Evolutionary conservation across 2,888 invertebrate genomes (phyloP).

Genomic region (Cantharis rufa): DNA sequence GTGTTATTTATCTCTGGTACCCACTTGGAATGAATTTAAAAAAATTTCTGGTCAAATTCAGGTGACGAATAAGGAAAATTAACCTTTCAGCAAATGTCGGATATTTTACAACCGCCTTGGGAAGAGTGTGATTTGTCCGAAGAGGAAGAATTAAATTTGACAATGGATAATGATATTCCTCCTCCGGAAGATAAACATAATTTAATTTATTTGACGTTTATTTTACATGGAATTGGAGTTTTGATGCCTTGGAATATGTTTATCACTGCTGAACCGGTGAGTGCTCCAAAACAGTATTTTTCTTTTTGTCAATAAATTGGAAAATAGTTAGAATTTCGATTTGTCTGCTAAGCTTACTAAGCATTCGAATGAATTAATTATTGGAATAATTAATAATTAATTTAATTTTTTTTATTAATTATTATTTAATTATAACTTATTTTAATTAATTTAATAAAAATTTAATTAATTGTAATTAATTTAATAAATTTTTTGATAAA

Average conservation of each 20-base stretch:
- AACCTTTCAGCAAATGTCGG: conserved; percentile 75
- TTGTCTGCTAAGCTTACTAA: neutral
- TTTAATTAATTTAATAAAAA: too few relatives aligned
- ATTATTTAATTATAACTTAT: too few relatives aligned
- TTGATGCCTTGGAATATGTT: conserved; percentile 99
- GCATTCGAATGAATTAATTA: neutral
- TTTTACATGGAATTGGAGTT: conserved; percentile 93
- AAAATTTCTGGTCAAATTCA: neutral
- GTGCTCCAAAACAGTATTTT: conserved; percentile 45
- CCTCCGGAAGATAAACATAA: conserved; percentile 79
- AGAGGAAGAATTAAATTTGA: conserved; percentile 78
- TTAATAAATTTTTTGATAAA: too few relatives aligned
- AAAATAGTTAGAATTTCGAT: too few relatives aligned
- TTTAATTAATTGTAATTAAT: too few relatives aligned
- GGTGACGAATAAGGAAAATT: conserved; percentile 59
- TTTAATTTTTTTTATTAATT: too few relatives aligned
- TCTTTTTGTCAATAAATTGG: neutral
- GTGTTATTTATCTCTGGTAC: neutral
- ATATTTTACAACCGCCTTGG: conserved; percentile 85
- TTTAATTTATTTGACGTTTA: conserved; percentile 84
- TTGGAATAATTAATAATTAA: too few relatives aligned
- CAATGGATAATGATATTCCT: conserved; percentile 72
- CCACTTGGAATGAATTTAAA: neutral
- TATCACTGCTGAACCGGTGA: conserved; percentile 86
- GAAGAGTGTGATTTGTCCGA: conserved; percentile 82